Evolutionary conservation across 2,797 vertebrate genomes (phyloP), one percentile per base, ranked within the genome.

Genomic region (Alcedo quadribrachys): DNA sequence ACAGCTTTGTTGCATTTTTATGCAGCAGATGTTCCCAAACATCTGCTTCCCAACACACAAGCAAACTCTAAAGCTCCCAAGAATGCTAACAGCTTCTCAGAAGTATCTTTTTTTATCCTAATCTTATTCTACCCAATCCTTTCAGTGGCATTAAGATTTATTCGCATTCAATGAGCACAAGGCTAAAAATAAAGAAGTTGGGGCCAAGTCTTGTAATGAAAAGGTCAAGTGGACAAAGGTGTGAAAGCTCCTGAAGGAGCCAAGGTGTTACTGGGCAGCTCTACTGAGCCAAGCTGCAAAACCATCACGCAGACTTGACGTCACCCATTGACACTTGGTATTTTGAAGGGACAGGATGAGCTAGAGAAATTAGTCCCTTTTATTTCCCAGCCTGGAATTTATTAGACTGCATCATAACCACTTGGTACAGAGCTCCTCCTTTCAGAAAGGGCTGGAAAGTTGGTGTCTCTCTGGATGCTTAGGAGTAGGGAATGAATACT

Each of bases 161-260:
- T 58, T 45, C 28, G 16, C 11, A 22, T 40, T 43, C 33, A 33
- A 25, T 5, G 4, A 91, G 20, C 18, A 50, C 30, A 33, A 25
- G 7, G 15, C 5, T 21, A 2, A 45, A 69, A 67, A 57, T 58
- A 21, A 24, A 18, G 20, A 30, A 28, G 11, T 2, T 12, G 8
- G 7, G 28, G 32, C 57, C 79, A 81, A 85, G 13, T 35, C 30
- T 67, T 62, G 42, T 20, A 60, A 67, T 4, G 61, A 69, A 85
- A 94, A 96, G 65, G 85, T 92, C 88, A 88, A 94, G 88, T 15
- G n/a, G 28, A 67, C 24, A 57, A 86, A 85, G 85, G 90, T 88
- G 90, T 85, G 85, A 94, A 92, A 95, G 57, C 24, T 94, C 51
- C 68, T 27, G 12, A n/a, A 61, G n/a, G 11, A 92, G 69, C 88